Evolutionary conservation across 53 echinoderm and acorn worm genomes (phyloP).

Genomic region (Pentamera pediparva): DNA sequence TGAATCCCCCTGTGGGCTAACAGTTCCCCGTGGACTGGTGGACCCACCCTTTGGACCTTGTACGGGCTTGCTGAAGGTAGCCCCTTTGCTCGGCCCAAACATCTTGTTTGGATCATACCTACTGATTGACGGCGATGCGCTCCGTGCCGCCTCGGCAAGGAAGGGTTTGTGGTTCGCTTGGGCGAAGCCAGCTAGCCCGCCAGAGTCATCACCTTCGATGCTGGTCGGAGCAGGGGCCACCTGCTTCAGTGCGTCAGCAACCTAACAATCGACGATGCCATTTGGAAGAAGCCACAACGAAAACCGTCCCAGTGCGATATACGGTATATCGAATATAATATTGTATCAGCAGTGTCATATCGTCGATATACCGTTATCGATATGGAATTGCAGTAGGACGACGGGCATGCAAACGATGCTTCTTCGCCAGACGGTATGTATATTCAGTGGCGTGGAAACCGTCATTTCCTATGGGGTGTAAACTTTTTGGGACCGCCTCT

Average conservation of each 20-base stretch:
- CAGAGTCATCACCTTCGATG: background rate
- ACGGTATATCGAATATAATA: too few relatives aligned
- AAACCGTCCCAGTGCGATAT: too few relatives aligned
- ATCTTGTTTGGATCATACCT: slow-evolving; percentile 12
- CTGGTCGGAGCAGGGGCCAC: background rate
- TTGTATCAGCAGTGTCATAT: too few relatives aligned
- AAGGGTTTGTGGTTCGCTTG: background rate
- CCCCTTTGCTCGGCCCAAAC: background rate
- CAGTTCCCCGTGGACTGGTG: slow-evolving; percentile 14
- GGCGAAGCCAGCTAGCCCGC: slow-evolving; percentile 1
- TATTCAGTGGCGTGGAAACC: too few relatives aligned
- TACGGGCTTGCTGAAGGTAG: slow-evolving; percentile 1
- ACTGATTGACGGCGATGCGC: slow-evolving; percentile 19
- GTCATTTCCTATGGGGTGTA: too few relatives aligned
- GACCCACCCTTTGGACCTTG: slow-evolving; percentile 19
- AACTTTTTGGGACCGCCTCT: too few relatives aligned
- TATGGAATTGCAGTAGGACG: too few relatives aligned
- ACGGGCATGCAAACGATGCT: too few relatives aligned
- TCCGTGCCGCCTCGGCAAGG: slow-evolving; percentile 7
- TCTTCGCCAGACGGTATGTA: too few relatives aligned
- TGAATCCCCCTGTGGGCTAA: slow-evolving; percentile 2
- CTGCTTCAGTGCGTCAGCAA: background rate
- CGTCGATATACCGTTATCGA: too few relatives aligned
- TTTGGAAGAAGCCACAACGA: too few relatives aligned
- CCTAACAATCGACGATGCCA: background rate